Percentiles rank a stretch among this genome's conserved stretches.
phyloP scores from a whole-genome alignment of 2,888 invertebrate species.

The Pantelozetes paolii region DNA sequence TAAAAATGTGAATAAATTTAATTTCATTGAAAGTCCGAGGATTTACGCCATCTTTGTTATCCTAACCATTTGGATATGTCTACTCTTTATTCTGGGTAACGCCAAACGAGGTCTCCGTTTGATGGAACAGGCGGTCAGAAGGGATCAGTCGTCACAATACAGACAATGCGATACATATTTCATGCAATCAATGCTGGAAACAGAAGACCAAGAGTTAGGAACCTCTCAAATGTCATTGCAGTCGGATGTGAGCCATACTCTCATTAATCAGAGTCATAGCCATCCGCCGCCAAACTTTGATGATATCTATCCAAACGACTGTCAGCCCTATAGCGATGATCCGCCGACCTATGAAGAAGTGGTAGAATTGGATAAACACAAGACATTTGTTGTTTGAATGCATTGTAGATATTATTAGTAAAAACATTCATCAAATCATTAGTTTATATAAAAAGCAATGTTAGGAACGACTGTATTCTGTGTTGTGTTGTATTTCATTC shows the following conservation, averaged over 20 bases:
- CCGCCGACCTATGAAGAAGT: slow-evolving; percentile 33
- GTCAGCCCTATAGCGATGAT: slow-evolving; percentile 7
- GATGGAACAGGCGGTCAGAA: slow-evolving; percentile 8
- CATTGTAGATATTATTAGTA: not conserved
- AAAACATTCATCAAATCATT: not conserved
- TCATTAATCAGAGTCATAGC: slow-evolving; percentile 10
- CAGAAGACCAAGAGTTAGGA: not conserved
- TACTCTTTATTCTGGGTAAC: slow-evolving; percentile 27
- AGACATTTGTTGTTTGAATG: slow-evolving; percentile 5
- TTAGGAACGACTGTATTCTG: too few species aligned
- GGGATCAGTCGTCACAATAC: slow-evolving; percentile 29
- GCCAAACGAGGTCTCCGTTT: slow-evolving; percentile 20
- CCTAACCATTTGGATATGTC: slow-evolving; percentile 29
- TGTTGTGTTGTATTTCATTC: too few species aligned
- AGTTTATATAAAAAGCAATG: not conserved
- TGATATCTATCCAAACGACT: slow-evolving; percentile 13
- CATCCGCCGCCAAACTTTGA: slow-evolving; percentile 30
- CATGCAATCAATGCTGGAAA: not conserved
- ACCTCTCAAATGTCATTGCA: slow-evolving; percentile 13
- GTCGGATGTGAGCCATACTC: not conserved
- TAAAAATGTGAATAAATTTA: not conserved
- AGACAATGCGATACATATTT: slow-evolving; percentile 29
- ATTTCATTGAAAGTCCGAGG: slow-evolving; percentile 9
- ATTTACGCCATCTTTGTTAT: slow-evolving; percentile 24
- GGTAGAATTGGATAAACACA: slow-evolving; percentile 11